These are phyloP conservation scores for Hanleya hanleyi DNA, from an alignment of 2,888 invertebrate genomes.

Conservation along the genomic window DNA sequence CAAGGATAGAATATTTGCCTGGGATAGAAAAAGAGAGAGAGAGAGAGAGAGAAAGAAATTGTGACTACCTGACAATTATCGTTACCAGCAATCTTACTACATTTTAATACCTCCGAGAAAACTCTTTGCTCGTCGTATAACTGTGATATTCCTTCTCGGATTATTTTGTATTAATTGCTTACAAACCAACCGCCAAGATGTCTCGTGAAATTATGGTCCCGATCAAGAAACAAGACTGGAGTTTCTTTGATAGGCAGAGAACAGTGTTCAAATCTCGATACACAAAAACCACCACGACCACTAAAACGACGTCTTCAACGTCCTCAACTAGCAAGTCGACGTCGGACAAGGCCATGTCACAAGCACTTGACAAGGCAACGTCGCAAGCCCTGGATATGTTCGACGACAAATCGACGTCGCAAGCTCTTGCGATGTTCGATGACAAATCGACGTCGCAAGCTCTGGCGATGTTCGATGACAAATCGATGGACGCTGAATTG, in stretches of 20 bases:
- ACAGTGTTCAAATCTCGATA: conserved; percentile 30
- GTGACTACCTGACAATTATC: no score
- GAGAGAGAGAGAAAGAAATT: no score
- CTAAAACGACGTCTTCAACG: background rate
- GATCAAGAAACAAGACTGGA: conserved; percentile 36
- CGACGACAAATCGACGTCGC: no score
- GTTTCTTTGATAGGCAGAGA: conserved; percentile 48
- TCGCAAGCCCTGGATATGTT: background rate
- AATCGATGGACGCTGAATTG: conserved; percentile 29
- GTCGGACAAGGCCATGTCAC: background rate
- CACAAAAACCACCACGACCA: background rate
- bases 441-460: no score
- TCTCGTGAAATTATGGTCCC: conserved; percentile 41
- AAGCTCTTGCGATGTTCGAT: no score
- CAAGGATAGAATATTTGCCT: no score
- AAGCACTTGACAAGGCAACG: background rate
- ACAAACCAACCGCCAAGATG: background rate
- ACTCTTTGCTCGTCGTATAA: no score
- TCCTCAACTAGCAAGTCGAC: background rate
- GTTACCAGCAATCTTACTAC: no score
- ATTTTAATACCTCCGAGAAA: no score
- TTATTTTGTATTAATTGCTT: no score
- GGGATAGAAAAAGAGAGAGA: no score
- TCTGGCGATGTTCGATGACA: conserved; percentile 36
- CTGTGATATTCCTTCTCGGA: no score